Base-by-base conservation (phyloP, 2,797 vertebrate genomes). In the Oophaga sylvatica region DNA sequence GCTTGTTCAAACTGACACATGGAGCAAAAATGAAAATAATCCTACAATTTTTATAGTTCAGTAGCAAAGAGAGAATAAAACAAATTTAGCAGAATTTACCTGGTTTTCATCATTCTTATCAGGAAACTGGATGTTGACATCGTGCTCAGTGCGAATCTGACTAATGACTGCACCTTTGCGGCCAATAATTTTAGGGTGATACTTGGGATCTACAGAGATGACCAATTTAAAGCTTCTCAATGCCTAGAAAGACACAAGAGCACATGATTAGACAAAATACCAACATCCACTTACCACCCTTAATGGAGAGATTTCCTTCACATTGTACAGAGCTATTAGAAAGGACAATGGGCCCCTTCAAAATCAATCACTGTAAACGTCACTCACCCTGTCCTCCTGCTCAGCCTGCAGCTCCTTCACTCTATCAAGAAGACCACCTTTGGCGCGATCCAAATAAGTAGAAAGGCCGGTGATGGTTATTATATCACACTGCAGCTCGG, bases 151-250 rank as follows among this genome's bases (percentile, higher is more conserved):
- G 90, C 98, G 97, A 93, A 99, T 99, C 90, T 95, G 97, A 20
- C 97, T 99, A 90, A 99, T 99, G 89, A 98, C 97, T n/a, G 98
- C 96, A 67, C 98, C 98, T 92, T 99, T 99, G 35, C 98, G 96
- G 56, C 98, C 98, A 5, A 99, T 99, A 91, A 99, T 99, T 92
- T 99, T 99, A 86, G 98, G 98, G 91, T 99, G 98, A 93, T 99
- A 97, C 92, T 97, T 99, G 90, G 98, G 97, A 91, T 99, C 98
- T 92, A 99, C 98, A 92, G 96, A 96, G 92, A 99, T 97, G 75
- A 96, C 97, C 95, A 99, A 92, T 92, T 97, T 99, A 91, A 98
- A 99, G 93, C 98, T 99, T 93, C 97, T 95, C 93, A 99, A 94
- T 90, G 97, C 97, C 98, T 99, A 48, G 89, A 12, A 83, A 73